These are phyloP conservation scores for Zelostemma sp. DNA, from an alignment of 1,140 invertebrate genomes.

Conservation along the genomic window DNA sequence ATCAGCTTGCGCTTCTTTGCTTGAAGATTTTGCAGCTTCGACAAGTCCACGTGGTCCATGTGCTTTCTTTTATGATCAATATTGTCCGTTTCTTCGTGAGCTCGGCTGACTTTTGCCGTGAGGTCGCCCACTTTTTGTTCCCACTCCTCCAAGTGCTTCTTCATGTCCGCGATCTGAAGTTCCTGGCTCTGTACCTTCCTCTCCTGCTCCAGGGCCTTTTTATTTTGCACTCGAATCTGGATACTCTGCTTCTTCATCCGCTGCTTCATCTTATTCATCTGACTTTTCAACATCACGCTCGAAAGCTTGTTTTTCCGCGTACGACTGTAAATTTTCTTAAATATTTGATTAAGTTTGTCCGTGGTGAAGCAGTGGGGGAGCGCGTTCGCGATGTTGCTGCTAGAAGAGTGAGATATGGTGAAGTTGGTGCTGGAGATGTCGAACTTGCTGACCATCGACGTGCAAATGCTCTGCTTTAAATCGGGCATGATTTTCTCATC, in stretches of 20 bases:
- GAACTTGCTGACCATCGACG: slow-evolving; percentile 57
- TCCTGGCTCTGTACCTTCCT: slow-evolving; percentile 70
- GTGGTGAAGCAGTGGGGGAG: slow-evolving; percentile 52
- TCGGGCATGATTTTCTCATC: slow-evolving; percentile 87
- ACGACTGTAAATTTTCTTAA: slow-evolving; percentile 61
- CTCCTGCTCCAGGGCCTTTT: slow-evolving; percentile 69
- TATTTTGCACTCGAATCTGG: slow-evolving; percentile 66
- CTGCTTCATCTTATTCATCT: slow-evolving; percentile 59
- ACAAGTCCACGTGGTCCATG: slow-evolving; percentile 52
- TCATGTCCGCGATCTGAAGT: slow-evolving; percentile 69
- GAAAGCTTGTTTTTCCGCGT: slow-evolving; percentile 62
- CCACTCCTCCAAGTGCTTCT: slow-evolving; percentile 72
- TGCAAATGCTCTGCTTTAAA: slow-evolving; percentile 65
- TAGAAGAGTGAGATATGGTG: slow-evolving; percentile 56
- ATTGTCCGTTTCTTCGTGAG: slow-evolving; percentile 65
- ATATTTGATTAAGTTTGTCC: slow-evolving; percentile 62
- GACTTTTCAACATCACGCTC: slow-evolving; percentile 49
- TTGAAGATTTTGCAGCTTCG: slow-evolving; percentile 57
- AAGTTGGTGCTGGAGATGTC: slow-evolving; percentile 54
- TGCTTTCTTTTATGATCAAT: slow-evolving; percentile 61
- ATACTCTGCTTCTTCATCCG: slow-evolving; percentile 60
- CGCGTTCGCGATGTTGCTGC: slow-evolving; percentile 28
- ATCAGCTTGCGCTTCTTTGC: slow-evolving; percentile 67
- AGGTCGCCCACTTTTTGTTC: slow-evolving; percentile 72
- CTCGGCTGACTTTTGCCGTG: slow-evolving; percentile 68